Conservation (phyloP, 1,140 invertebrate species). For the Leptopilina boulardi region DNA sequence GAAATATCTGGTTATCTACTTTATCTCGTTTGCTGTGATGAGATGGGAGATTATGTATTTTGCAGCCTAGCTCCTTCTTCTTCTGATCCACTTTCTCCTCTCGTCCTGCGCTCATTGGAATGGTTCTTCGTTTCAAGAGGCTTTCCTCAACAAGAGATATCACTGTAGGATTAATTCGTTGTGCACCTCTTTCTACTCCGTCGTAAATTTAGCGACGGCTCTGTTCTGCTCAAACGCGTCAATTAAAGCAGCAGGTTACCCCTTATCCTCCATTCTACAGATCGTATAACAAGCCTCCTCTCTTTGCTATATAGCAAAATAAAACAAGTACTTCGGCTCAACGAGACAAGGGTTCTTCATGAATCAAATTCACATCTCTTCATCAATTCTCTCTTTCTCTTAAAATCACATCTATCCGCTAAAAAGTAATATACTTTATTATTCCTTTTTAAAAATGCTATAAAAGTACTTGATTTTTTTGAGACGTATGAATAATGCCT, state of each 20-base stretch:
- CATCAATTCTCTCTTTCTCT: background rate
- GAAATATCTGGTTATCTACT: slow-evolving; percentile 5
- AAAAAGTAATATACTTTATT: no score
- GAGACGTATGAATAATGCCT: no score
- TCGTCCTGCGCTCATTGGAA: background rate
- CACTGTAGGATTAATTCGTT: slow-evolving; percentile 19
- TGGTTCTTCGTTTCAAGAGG: slow-evolving; percentile 28
- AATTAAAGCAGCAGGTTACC: slow-evolving; percentile 27
- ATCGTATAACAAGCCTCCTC: slow-evolving; percentile 31
- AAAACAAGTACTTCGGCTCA: background rate
- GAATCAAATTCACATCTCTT: slow-evolving; percentile 1
- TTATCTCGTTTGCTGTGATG: slow-evolving; percentile 36
- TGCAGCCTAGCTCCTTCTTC: slow-evolving; percentile 16
- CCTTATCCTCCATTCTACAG: background rate
- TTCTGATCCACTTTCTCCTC: background rate
- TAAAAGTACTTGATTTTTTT: no score
- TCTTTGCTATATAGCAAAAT: slow-evolving; percentile 19
- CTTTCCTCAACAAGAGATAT: slow-evolving; percentile 24
- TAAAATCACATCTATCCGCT: background rate
- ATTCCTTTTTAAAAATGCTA: no score
- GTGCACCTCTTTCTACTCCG: slow-evolving; percentile 14
- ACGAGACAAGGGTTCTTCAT: background rate
- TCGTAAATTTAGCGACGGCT: slow-evolving; percentile 18
- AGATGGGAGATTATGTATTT: slow-evolving; percentile 48
- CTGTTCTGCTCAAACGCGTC: slow-evolving; percentile 21